These are phyloP conservation scores for Steinernema carpocapsae DNA, from an alignment of 2,888 invertebrate species.

Conservation along the genomic window DNA sequence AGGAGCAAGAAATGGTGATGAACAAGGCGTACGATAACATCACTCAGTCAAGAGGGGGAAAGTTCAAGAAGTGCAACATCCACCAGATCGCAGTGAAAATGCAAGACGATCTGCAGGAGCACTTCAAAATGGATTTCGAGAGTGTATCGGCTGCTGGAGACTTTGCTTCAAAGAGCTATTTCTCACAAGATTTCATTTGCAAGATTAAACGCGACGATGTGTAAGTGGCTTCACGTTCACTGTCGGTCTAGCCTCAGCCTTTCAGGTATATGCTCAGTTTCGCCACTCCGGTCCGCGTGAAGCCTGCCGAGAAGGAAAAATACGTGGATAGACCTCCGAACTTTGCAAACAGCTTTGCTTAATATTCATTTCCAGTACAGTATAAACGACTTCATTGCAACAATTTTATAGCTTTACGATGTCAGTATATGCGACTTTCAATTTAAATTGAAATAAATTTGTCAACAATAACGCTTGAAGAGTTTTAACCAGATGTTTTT, in stretches of 20 bases:
- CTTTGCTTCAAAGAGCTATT: conserved; percentile 41
- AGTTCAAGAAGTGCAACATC: conserved; percentile 47
- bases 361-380: background rate
- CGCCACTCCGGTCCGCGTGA: conserved; percentile 13
- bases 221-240: conserved; percentile 34
- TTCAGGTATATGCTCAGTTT: conserved; percentile 20
- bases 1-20: conserved; percentile 48
- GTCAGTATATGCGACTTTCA: no score
- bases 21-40: conserved; percentile 44
- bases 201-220: conserved; percentile 46
- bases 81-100: conserved; percentile 41
- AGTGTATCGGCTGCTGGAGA: conserved; percentile 39
- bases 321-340: conserved; percentile 1
- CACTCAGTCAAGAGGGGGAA: conserved; percentile 43
- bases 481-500: no score
- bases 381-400: no score
- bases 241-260: background rate
- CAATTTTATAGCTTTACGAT: no score
- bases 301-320: conserved; percentile 3
- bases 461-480: no score
- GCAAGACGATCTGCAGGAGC: conserved; percentile 32
- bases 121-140: conserved; percentile 38
- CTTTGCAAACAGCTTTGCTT: background rate
- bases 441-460: no score
- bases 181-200: conserved; percentile 42